A percentile compares a stretch with the other conserved stretches of the same genome.
Conservation (phyloP, 2,888 invertebrate species). For the Sarcophaga rosellei region DNA sequence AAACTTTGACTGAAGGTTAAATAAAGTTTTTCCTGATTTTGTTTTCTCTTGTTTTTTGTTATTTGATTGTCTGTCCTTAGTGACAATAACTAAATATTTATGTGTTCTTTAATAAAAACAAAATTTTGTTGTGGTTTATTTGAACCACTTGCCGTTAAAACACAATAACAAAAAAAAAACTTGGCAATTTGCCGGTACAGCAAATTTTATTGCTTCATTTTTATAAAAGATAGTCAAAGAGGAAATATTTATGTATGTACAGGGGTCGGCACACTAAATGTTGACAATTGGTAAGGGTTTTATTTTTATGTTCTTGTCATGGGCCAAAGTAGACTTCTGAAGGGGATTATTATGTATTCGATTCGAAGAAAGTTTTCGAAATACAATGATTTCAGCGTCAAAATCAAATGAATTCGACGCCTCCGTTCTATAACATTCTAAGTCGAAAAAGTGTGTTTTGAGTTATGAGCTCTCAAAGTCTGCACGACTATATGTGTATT, state of each 20-base stretch:
- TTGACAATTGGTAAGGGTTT: too few relatives aligned
- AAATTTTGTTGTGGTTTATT: slow-evolving; percentile 29
- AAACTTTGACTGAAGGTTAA: slow-evolving; percentile 30
- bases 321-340: too few relatives aligned
- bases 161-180: slow-evolving; percentile 21
- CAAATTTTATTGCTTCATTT: slow-evolving; percentile 23
- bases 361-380: too few relatives aligned
- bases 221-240: neutral
- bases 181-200: slow-evolving; percentile 60
- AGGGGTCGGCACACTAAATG: slow-evolving; percentile 1
- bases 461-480: too few relatives aligned
- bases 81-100: slow-evolving; percentile 45
- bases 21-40: slow-evolving; percentile 8
- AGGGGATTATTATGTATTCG: too few relatives aligned
- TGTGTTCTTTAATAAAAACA: slow-evolving; percentile 27
- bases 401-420: too few relatives aligned
- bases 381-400: too few relatives aligned
- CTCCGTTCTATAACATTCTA: too few relatives aligned
- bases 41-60: slow-evolving; percentile 11
- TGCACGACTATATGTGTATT: too few relatives aligned
- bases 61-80: slow-evolving; percentile 1
- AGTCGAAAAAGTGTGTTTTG: too few relatives aligned
- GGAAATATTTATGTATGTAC: neutral
- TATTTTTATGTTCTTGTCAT: too few relatives aligned
- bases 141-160: slow-evolving; percentile 54